Evolutionary conservation across 2,113 vertebrate species (phyloP).

Genomic region (Casuarius casuarius): DNA sequence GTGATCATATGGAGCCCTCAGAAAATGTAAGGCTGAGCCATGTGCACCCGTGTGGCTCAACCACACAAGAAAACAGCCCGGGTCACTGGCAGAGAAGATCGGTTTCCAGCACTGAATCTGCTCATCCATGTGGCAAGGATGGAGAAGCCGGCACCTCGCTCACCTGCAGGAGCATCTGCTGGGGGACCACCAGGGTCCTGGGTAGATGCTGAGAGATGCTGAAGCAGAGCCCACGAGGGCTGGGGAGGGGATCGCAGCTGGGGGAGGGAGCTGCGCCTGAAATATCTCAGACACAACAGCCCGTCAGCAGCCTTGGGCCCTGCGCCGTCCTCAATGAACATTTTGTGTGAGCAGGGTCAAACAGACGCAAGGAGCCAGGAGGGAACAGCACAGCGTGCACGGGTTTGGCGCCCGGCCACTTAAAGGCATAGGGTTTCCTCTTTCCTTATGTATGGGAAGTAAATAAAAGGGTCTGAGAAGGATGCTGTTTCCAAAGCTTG

Average conservation of each 20-base stretch:
- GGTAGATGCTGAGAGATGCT: background rate
- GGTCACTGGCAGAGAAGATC: background rate
- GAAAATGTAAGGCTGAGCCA: conserved; percentile 37
- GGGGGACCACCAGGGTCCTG: too few species aligned
- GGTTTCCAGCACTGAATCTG: conserved; percentile 7
- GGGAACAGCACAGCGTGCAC: background rate
- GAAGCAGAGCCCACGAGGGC: fast-evolving
- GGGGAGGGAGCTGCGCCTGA: background rate
- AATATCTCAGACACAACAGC: conserved; percentile 58
- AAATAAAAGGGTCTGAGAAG: background rate
- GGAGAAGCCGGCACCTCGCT: background rate
- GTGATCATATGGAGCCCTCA: conserved; percentile 10
- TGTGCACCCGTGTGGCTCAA: background rate
- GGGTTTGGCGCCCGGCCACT: background rate
- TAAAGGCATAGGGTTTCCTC: background rate
- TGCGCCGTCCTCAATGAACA: conserved; percentile 25
- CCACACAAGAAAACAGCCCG: conserved; percentile 39
- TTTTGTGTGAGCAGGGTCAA: conserved; percentile 29
- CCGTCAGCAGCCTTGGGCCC: background rate
- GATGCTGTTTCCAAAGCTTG: background rate
- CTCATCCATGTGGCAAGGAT: background rate
- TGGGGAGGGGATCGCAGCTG: background rate
- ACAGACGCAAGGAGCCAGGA: background rate
- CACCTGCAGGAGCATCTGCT: background rate
- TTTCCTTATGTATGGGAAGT: background rate